phyloP scores from a whole-genome alignment of 2,797 vertebrate genomes.

The Ceryle rudis region DNA sequence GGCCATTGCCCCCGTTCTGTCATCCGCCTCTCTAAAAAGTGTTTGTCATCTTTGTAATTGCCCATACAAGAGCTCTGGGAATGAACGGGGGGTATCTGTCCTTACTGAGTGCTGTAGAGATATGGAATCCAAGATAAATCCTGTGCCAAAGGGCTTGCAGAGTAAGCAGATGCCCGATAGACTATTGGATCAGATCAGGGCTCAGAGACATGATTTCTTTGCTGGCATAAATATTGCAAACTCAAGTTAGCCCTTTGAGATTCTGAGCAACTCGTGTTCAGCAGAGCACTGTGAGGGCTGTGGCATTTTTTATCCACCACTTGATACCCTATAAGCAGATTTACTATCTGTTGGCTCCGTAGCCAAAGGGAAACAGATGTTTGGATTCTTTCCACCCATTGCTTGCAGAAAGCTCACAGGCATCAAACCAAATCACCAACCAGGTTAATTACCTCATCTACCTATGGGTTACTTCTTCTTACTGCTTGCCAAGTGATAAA shows the following conservation, averaged over 20 bases:
- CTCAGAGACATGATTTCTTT: background rate
- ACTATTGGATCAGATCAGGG: background rate
- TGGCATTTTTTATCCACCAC: background rate
- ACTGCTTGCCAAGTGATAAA: background rate
- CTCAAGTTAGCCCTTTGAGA: background rate
- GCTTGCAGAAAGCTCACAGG: background rate
- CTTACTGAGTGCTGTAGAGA: background rate
- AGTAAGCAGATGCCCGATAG: background rate
- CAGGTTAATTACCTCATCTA: background rate
- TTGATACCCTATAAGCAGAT: background rate
- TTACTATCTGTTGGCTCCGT: background rate
- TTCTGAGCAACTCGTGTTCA: background rate
- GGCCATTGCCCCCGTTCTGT: background rate
- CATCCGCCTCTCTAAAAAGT: background rate
- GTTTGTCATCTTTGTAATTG: background rate
- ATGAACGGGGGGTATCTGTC: background rate
- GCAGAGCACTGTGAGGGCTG: background rate
- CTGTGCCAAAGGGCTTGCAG: background rate
- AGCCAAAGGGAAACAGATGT: background rate
- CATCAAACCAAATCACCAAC: background rate
- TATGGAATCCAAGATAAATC: background rate
- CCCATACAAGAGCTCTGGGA: background rate
- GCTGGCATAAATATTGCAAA: background rate
- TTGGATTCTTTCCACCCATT: background rate
- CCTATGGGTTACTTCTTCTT: background rate